Conservation (phyloP, 2,113 vertebrate genomes). For the Sinocyclocheilus rhinocerous region DNA sequence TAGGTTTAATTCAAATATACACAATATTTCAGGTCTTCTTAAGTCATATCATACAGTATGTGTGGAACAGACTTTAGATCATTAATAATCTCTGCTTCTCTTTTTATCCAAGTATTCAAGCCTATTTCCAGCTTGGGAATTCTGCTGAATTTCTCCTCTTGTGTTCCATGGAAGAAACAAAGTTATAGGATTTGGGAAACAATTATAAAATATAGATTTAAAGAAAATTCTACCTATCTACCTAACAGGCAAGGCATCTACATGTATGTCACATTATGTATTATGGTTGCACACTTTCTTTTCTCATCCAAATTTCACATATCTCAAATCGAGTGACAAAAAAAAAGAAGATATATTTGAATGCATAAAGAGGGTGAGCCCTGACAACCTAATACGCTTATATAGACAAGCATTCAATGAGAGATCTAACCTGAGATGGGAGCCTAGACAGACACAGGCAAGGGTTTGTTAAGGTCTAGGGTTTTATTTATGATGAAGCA, state of each 20-base stretch:
- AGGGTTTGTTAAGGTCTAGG: conserved; percentile 32
- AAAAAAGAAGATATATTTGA: too few relatives aligned
- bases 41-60: background rate
- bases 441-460: conserved; percentile 15
- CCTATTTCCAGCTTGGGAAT: background rate
- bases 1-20: background rate
- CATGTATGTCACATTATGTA: background rate
- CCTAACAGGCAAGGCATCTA: background rate
- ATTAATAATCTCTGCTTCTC: background rate
- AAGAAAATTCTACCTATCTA: background rate
- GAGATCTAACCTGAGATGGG: conserved; percentile 15
- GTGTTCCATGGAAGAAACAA: background rate
- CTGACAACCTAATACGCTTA: background rate
- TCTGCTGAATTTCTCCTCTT: background rate
- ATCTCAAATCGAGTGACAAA: too few relatives aligned
- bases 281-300: background rate
- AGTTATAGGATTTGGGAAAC: background rate
- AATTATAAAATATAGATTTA: background rate
- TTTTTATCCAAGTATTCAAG: background rate
- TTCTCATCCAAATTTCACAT: background rate
- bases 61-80: background rate
- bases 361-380: too few relatives aligned
- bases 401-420: background rate
- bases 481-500: conserved; percentile 17
- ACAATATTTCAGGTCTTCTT: background rate